phyloP scores from a whole-genome alignment of 2,888 invertebrate genomes.

The Leuctra nigra region DNA sequence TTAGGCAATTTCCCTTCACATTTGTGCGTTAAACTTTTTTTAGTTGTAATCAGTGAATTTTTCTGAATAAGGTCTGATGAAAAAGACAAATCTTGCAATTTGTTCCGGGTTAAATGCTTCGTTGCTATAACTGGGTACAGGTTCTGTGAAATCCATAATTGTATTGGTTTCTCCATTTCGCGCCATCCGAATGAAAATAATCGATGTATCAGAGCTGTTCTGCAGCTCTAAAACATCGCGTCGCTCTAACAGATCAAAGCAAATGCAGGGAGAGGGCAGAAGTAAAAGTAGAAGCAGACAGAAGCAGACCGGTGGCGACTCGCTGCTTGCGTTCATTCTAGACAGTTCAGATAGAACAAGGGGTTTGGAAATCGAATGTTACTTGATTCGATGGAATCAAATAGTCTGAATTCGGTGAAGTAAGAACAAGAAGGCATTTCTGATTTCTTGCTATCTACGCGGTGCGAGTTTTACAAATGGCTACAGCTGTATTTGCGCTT shows the following conservation, averaged over 20 bases:
- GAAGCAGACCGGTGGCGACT: not conserved
- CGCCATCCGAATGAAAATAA: not conserved
- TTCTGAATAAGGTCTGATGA: too few relatives aligned
- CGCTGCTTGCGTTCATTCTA: not conserved
- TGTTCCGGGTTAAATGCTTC: too few relatives aligned
- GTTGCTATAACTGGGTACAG: too few relatives aligned
- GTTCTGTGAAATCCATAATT: conserved; percentile 5
- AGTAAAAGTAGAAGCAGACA: not conserved
- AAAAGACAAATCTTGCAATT: too few relatives aligned
- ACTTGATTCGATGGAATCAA: conserved; percentile 5
- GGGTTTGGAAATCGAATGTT: not conserved
- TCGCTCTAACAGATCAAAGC: conserved; percentile 4
- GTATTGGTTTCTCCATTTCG: conserved; percentile 4
- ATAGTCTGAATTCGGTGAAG: not conserved
- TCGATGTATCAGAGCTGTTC: not conserved
- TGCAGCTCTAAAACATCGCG: conserved; percentile 1
- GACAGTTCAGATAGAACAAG: conserved; percentile 3
- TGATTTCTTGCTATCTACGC: too few relatives aligned
- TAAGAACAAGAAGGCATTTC: too few relatives aligned
- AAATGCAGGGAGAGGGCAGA: not conserved
- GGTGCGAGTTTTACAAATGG: too few relatives aligned
- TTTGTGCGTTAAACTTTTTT: too few relatives aligned
- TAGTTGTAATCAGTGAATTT: too few relatives aligned
- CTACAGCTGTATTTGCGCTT: too few relatives aligned
- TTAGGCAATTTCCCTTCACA: too few relatives aligned